These are phyloP conservation scores for Plumapathes pennacea DNA, from an alignment of 92 coral and sea anemone genomes.

Conservation along the genomic window DNA sequence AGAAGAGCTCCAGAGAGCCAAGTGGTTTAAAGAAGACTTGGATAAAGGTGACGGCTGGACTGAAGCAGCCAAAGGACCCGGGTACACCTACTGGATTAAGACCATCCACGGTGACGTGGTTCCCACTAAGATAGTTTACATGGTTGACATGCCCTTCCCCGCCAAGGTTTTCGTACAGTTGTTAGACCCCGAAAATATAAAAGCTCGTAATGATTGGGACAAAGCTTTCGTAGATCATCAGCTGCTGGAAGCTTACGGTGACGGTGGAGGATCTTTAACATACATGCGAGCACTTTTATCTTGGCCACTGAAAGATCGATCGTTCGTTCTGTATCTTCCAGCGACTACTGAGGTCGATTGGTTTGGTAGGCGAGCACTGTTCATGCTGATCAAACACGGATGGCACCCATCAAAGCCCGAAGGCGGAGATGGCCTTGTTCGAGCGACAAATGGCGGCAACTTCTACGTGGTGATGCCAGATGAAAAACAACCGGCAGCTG, in stretches of 20 bases:
- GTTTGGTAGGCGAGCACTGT: conserved; percentile 16
- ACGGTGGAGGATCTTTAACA: conserved; percentile 1
- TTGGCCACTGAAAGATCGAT: conserved; percentile 24
- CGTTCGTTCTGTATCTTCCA: conserved; percentile 17
- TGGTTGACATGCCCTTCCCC: conserved; percentile 3
- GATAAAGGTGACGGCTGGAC: conserved; percentile 8
- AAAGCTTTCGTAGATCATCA: conserved; percentile 3
- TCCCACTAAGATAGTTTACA: conserved; percentile 3
- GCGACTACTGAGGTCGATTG: conserved; percentile 9
- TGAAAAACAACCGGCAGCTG: conserved; percentile 8
- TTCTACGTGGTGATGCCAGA: conserved; percentile 16
- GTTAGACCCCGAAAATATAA: background rate
- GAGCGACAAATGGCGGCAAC: conserved; percentile 13
- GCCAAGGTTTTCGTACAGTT: conserved; percentile 8
- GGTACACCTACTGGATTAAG: conserved; percentile 6
- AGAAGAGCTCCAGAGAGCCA: conserved; percentile 3
- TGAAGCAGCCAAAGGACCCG: background rate
- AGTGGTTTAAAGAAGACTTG: conserved; percentile 18
- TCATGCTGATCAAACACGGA: conserved; percentile 1
- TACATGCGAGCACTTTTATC: conserved; percentile 3
- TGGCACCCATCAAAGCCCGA: conserved; percentile 19
- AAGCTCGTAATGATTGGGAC: conserved; percentile 11
- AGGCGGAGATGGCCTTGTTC: conserved; percentile 2
- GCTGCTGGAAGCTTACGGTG: conserved; percentile 1
- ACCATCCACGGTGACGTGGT: background rate